Evolutionary conservation across 2,113 vertebrate genomes (phyloP).

Genomic region (Leucopternis melanops): DNA sequence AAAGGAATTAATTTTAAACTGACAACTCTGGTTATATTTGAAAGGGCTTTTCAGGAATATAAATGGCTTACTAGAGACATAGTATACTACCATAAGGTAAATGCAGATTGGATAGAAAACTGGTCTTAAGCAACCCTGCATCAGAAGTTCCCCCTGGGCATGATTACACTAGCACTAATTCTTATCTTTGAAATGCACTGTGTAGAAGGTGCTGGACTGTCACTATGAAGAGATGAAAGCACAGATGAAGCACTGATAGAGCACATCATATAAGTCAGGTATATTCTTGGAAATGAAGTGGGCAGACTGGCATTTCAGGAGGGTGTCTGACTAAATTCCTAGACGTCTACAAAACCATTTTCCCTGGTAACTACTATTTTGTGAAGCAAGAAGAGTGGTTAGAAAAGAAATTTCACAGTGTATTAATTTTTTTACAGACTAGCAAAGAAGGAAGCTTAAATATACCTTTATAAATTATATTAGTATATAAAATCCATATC

Average conservation of each 20-base stretch:
- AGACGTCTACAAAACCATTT: background rate
- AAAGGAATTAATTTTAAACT: background rate
- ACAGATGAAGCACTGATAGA: background rate
- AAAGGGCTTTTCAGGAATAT: background rate
- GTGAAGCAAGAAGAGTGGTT: background rate
- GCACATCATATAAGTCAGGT: background rate
- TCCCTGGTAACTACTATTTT: background rate
- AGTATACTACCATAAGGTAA: background rate
- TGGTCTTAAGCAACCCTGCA: background rate
- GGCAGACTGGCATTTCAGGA: background rate
- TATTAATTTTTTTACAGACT: background rate
- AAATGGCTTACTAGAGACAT: background rate
- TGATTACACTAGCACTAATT: background rate
- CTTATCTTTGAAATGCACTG: background rate
- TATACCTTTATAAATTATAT: background rate
- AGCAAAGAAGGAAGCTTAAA: background rate
- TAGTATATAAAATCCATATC: background rate
- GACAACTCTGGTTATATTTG: background rate
- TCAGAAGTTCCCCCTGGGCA: background rate
- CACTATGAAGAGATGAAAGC: background rate
- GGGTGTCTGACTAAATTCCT: background rate
- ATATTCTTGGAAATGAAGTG: background rate
- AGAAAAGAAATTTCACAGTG: background rate
- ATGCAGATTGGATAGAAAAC: background rate
- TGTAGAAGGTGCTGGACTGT: background rate